Conservation (phyloP, 2,888 invertebrate species). For the Chromoteleia sp. region DNA sequence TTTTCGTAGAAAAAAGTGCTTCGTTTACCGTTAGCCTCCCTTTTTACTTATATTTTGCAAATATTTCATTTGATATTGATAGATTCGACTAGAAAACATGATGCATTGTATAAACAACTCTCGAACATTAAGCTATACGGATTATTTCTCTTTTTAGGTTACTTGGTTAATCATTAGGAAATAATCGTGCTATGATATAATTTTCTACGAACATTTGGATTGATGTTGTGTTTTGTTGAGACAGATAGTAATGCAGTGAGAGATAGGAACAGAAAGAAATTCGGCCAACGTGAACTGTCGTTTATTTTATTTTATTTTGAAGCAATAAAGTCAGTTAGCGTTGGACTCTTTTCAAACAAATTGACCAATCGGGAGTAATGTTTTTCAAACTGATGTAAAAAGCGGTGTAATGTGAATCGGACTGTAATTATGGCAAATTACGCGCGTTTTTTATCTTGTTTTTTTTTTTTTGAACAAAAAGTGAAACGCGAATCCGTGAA, state of each 20-base stretch:
- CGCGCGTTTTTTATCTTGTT: not conserved
- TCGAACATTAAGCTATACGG: too few relatives aligned
- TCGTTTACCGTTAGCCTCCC: too few relatives aligned
- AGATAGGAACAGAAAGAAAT: not conserved
- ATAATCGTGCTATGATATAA: not conserved
- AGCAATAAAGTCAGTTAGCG: slow-evolving; percentile 21
- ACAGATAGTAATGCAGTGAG: not conserved
- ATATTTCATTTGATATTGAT: not conserved
- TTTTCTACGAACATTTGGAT: not conserved
- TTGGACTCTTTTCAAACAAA: slow-evolving; percentile 39
- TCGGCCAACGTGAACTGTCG: not conserved
- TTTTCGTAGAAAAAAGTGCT: too few relatives aligned
- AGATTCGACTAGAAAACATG: too few relatives aligned
- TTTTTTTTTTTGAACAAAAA: slow-evolving; percentile 15
- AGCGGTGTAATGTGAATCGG: slow-evolving; percentile 22
- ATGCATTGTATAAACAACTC: too few relatives aligned
- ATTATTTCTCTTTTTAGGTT: too few relatives aligned
- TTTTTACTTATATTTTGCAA: too few relatives aligned
- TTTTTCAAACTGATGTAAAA: slow-evolving; percentile 29
- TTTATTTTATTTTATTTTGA: slow-evolving; percentile 26
- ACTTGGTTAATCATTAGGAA: too few relatives aligned
- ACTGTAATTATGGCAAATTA: slow-evolving; percentile 44
- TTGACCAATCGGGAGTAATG: slow-evolving; percentile 29
- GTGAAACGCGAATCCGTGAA: slow-evolving; percentile 7
- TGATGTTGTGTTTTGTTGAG: not conserved